Conservation (phyloP, 35 echinoderm and acorn worm genomes). For the Ophiothrix spiculata region DNA sequence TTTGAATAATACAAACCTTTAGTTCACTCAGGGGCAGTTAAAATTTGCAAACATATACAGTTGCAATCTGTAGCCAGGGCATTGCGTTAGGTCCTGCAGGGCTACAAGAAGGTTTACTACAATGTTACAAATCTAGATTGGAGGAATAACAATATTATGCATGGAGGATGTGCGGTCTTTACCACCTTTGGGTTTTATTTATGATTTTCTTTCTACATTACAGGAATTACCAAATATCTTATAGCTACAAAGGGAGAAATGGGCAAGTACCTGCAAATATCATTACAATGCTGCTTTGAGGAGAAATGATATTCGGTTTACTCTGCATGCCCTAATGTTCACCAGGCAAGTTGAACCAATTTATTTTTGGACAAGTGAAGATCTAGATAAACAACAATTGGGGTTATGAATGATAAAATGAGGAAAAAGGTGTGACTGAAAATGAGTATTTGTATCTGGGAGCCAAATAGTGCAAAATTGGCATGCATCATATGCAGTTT, state of each 20-base stretch:
- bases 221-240: background rate
- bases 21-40: constrained; percentile 3
- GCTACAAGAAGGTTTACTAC: background rate
- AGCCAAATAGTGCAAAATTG: too few relatives aligned
- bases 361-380: background rate
- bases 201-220: background rate
- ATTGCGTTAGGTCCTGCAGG: constrained; percentile 1
- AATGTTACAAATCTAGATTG: background rate
- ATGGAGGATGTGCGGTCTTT: background rate
- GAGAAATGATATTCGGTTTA: background rate
- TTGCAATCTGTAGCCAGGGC: background rate
- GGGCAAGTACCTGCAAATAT: background rate
- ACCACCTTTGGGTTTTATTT: background rate
- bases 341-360: background rate
- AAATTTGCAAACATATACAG: constrained; percentile 16
- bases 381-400: too few relatives aligned
- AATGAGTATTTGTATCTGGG: too few relatives aligned
- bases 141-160: background rate
- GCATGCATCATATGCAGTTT: too few relatives aligned
- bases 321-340: background rate
- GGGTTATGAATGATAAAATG: too few relatives aligned
- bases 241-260: background rate
- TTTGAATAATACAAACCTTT: constrained; percentile 7
- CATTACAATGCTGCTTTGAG: background rate
- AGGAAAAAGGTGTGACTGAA: too few relatives aligned